Conservation (phyloP, 2,888 invertebrate species). For the Tenthredo livida region DNA sequence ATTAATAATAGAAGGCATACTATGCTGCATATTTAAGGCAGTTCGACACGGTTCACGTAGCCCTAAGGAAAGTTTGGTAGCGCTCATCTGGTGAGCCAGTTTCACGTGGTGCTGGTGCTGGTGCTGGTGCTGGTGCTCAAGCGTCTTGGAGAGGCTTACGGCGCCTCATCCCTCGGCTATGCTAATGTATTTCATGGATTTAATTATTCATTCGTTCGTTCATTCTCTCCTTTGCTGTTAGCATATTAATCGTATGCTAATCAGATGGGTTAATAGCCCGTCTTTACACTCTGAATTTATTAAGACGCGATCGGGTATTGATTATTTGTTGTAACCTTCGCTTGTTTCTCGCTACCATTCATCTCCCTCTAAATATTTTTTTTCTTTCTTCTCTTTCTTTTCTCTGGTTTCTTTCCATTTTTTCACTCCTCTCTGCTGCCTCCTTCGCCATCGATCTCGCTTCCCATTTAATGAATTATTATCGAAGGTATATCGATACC, state of each 20-base stretch:
- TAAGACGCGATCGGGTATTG: slow-evolving; percentile 54
- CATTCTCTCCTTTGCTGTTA: slow-evolving; percentile 59
- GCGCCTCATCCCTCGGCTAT: slow-evolving; percentile 38
- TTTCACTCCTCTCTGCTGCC: neutral
- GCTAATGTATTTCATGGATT: slow-evolving; percentile 53
- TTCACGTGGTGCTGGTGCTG: neutral
- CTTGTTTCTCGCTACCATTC: slow-evolving; percentile 44
- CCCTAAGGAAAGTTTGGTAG: slow-evolving; percentile 11
- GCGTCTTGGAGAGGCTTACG: slow-evolving; percentile 29
- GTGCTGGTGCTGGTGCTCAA: too few species aligned
- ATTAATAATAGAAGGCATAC: slow-evolving; percentile 58
- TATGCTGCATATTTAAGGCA: slow-evolving; percentile 22
- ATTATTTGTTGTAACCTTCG: slow-evolving; percentile 53
- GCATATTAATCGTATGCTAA: slow-evolving; percentile 72
- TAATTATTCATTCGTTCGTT: slow-evolving; percentile 54
- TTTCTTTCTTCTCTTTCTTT: neutral
- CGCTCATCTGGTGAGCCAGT: slow-evolving; percentile 25
- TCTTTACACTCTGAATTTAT: slow-evolving; percentile 55
- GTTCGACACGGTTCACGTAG: slow-evolving; percentile 38
- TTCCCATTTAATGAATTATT: neutral
- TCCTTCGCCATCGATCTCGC: neutral
- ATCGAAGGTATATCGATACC: slow-evolving; percentile 5
- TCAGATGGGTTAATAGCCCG: slow-evolving; percentile 65
- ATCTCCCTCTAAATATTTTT: neutral
- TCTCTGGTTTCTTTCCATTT: neutral